Conservation (phyloP, 2,113 vertebrate genomes). For the Megaceryle torquata region DNA sequence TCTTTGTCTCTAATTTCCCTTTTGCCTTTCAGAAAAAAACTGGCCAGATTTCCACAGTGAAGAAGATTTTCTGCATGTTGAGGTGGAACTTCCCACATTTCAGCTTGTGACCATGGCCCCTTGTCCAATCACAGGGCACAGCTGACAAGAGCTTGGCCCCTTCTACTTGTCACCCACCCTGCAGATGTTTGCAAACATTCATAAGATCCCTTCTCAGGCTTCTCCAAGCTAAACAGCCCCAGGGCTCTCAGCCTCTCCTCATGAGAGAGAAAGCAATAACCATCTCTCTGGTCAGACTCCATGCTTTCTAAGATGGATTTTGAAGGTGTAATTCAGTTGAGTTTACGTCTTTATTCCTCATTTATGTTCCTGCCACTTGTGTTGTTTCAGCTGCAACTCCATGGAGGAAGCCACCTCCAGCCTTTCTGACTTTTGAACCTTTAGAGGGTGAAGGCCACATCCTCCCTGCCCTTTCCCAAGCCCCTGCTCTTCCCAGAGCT, state of each 20-base stretch:
- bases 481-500: neutral
- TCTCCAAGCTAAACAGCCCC: no score
- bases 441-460: neutral
- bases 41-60: neutral
- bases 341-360: neutral
- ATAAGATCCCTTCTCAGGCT: no score
- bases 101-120: no score
- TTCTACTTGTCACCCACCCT: no score
- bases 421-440: neutral
- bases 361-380: neutral
- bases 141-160: no score
- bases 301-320: neutral
- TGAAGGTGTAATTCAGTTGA: neutral
- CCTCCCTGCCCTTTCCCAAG: neutral
- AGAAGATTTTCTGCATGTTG: no score
- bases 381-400: neutral
- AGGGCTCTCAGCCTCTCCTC: no score
- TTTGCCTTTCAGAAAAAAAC: neutral
- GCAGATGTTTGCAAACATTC: no score
- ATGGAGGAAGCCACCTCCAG: neutral
- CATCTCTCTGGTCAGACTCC: neutral
- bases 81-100: no score
- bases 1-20: neutral
- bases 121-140: no score
- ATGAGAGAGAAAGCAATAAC: neutral